Percentiles rank a stretch among this genome's conserved stretches.
phyloP scores from a whole-genome alignment of 2,888 invertebrate genomes.

The Orchesella flavescens region DNA sequence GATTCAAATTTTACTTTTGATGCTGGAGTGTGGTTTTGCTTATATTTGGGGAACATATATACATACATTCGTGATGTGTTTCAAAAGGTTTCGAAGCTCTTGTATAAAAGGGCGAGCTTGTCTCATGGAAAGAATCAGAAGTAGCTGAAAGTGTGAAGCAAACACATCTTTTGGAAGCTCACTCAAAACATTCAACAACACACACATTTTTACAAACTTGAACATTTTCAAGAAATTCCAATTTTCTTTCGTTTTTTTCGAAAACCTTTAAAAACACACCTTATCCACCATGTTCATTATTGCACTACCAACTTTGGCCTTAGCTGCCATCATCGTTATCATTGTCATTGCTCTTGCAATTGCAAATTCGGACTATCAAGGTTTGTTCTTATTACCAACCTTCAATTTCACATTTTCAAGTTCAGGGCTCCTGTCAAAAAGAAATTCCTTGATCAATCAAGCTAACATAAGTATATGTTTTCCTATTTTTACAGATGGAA shows the following conservation, averaged over 20 bases:
- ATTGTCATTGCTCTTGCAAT: conserved; percentile 23
- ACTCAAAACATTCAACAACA: neutral
- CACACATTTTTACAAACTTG: neutral
- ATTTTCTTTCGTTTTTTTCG: neutral
- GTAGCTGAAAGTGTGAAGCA: too few relatives aligned
- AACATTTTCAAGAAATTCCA: too few relatives aligned
- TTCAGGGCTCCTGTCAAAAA: conserved; percentile 15
- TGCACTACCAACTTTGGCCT: conserved; percentile 40
- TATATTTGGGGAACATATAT: too few relatives aligned
- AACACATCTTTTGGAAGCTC: too few relatives aligned
- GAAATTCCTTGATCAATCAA: conserved; percentile 2
- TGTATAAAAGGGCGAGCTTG: too few relatives aligned
- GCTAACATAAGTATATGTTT: conserved; percentile 5
- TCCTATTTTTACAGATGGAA: conserved; percentile 19
- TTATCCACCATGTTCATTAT: conserved; percentile 30
- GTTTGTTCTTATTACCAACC: conserved; percentile 24
- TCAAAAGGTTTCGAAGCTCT: too few relatives aligned
- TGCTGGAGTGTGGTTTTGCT: too few relatives aligned
- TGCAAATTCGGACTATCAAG: conserved; percentile 33
- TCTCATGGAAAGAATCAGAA: too few relatives aligned
- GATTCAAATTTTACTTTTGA: too few relatives aligned
- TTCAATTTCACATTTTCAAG: conserved; percentile 1
- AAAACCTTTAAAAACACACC: neutral
- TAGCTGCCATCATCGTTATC: conserved; percentile 19
- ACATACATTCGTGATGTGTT: too few relatives aligned